Conservation (phyloP, 2,797 vertebrate genomes). For the Argentina silus region DNA sequence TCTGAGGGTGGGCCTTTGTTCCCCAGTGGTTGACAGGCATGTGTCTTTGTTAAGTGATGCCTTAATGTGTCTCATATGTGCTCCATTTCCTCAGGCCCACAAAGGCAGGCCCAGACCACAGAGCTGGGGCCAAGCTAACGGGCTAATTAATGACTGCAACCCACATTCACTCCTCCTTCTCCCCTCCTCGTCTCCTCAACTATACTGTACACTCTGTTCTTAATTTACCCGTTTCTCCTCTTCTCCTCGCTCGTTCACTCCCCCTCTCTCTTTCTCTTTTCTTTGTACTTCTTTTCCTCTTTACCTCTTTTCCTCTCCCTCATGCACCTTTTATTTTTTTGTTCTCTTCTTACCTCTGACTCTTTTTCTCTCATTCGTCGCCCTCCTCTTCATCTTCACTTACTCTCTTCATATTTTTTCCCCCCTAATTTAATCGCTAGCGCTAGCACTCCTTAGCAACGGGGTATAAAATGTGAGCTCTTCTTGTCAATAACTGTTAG, state of each 20-base stretch:
- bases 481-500: conserved; percentile 14
- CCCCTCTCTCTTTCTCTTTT: background rate
- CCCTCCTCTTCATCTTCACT: too few relatives aligned
- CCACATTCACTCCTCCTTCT: conserved; percentile 44
- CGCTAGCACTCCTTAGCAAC: background rate
- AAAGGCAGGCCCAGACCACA: conserved; percentile 80
- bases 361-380: background rate
- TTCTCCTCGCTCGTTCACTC: background rate
- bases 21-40: conserved; percentile 91
- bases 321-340: background rate
- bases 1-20: conserved; percentile 75
- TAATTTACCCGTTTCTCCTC: conserved; percentile 20
- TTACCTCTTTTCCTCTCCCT: too few relatives aligned
- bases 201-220: conserved; percentile 8
- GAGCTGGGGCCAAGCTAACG: conserved; percentile 80
- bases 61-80: conserved; percentile 96
- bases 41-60: conserved; percentile 93
- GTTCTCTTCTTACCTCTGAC: too few relatives aligned
- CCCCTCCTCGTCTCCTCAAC: background rate
- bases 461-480: conserved; percentile 10
- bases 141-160: conserved; percentile 78
- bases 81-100: conserved; percentile 87
- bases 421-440: background rate
- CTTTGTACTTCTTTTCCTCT: too few relatives aligned
- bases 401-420: background rate